Evolutionary conservation across 2,113 vertebrate species (phyloP), one percentile per base, ranked within the genome.

Genomic region (Ptilonorhynchus violaceus): DNA sequence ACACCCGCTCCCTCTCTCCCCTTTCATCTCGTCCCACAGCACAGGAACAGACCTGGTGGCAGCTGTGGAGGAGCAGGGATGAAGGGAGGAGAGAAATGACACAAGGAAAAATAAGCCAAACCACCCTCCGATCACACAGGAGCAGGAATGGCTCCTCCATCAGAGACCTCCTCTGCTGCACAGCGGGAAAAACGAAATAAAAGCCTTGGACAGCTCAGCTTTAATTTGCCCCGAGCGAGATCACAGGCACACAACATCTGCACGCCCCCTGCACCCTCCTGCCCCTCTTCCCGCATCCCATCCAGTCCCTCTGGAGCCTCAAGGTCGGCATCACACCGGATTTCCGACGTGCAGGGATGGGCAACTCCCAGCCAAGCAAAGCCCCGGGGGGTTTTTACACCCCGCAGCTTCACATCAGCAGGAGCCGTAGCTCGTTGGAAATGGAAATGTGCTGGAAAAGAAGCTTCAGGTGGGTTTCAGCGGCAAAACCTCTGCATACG

Each of bases 1-100:
- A 0, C 4, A 0, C 8, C 4, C 9, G 2, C 3, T 35, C 67
- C 72, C 25, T n/a, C 1, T 0, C 14, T 80, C 30, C 46, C 42
- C 10, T 75, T 23, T 35, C 8, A 37, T 15, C 55, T 16, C 25
- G 9, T 86, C 11, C n/a, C 5, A 4, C 2, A 1, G 42, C 41
- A 24, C 77, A 30, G 37, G 30, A 33, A 6, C 27, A 30, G 53
- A 37, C 1, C 23, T 22, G 46, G 53, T n/a, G 50, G 50, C 53
- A 80, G 52, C 72, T 35, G 3, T 0, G 4, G 69, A 62, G 63
- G 35, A 76, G 47, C 31, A 13, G 44, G 25, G 31, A 22, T 6
- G 7, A 1, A 2, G 9, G 33, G 12, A 58, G n/a, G 30, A 52
- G 55, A 47, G 53, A 41, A 63, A 31, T 3, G 3, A 41, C 53